Base-by-base conservation (phyloP, 1,140 invertebrate genomes). In the Hesperophylax magnus region DNA sequence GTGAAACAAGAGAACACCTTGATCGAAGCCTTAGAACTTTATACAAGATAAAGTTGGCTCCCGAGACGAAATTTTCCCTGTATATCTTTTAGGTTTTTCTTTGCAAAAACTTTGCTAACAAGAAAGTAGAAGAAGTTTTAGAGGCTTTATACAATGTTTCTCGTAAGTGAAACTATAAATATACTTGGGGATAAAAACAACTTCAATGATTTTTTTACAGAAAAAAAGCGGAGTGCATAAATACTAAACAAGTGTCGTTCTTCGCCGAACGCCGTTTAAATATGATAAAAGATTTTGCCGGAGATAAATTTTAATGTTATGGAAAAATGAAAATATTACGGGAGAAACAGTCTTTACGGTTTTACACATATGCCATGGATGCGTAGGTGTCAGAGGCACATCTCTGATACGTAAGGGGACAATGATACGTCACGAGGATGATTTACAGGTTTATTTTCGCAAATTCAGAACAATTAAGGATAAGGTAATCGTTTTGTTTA, bases 11-110 rank as follows among this genome's bases (percentile, higher is more conserved):
- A 71, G 39, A 47, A 39, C n/a, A 71, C 34, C 39, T n/a, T 47
- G 39, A 71, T 71, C 67, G 67, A 71, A 71, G 39, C 31, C 47
- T 34, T 71, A 71, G n/a, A 71, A 47, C 47, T 71, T 71, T 71
- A 53, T 27, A 71, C 31, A 20, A 39, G 67, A 71, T 52, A 20
- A 71, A 71, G 34, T 71, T 71, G n/a, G 67, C 31, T 18, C 34
- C 15, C 31, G 14, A n/a, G 39, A 47, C n/a, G 39, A 71, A 47
- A 47, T 71, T 71, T 71, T 71, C 39, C 67, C 67, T 71, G 53
- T 71, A 71, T 71, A 71, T 71, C 67, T 71, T 71, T 22, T 8
- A 47, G 67, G 67, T 47, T 65, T 71, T 71, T 71, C 67, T 71
- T 47, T n/a, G 67, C 31, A 71, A 71, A 17, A 71, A 71, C 67